These are phyloP conservation scores for Cephus pygmeus DNA, from an alignment of 2,888 invertebrate species.

Conservation along the genomic window DNA sequence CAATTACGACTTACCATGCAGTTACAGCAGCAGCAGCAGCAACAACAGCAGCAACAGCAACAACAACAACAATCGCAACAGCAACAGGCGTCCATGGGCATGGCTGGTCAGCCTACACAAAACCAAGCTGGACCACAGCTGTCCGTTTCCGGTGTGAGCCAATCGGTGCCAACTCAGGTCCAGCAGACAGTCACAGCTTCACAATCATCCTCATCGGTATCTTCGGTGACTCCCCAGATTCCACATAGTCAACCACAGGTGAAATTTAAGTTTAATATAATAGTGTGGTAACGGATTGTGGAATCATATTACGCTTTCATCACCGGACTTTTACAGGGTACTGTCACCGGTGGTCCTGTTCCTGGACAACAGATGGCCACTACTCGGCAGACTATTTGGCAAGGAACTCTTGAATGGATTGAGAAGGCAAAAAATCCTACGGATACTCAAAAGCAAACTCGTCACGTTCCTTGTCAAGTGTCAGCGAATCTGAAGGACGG, in stretches of 20 bases:
- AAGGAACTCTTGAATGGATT: conserved; percentile 91
- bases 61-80: conserved; percentile 53
- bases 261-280: not conserved
- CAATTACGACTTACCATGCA: conserved; percentile 46
- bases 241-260: conserved; percentile 54
- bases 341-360: conserved; percentile 43
- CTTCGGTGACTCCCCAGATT: conserved; percentile 51
- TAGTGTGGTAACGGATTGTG: not conserved
- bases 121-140: conserved; percentile 53
- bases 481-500: conserved; percentile 80
- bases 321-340: conserved; percentile 38
- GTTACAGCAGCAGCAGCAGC: conserved; percentile 57
- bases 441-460: conserved; percentile 80
- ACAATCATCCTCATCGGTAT: conserved; percentile 49
- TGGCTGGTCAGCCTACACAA: conserved; percentile 46
- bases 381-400: conserved; percentile 76
- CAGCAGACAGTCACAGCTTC: conserved; percentile 57
- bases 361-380: conserved; percentile 62
- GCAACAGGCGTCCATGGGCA: conserved; percentile 60
- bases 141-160: conserved; percentile 54
- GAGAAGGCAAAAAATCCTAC: conserved; percentile 85
- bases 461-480: conserved; percentile 83
- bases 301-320: not conserved
- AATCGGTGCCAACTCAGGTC: conserved; percentile 57
- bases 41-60: conserved; percentile 44